These are phyloP conservation scores for Erynnis tages DNA, from an alignment of 2,888 invertebrate species.

Conservation along the genomic window DNA sequence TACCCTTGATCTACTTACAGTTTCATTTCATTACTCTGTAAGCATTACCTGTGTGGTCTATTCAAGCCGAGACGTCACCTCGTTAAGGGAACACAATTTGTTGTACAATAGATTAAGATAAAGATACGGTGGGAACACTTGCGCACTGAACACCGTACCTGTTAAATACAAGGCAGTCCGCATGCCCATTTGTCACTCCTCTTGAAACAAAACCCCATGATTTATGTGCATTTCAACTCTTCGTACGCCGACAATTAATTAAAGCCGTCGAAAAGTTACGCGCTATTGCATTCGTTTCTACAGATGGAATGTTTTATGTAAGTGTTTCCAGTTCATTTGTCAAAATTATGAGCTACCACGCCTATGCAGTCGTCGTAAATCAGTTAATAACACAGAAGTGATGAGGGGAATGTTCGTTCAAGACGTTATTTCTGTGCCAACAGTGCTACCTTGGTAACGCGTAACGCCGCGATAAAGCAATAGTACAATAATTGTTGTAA, in stretches of 20 bases:
- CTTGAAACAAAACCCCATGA: slow-evolving; percentile 16
- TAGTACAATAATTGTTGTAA: too few species aligned
- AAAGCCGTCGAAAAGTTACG: slow-evolving; percentile 26
- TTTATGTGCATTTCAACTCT: slow-evolving; percentile 2
- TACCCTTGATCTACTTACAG: too few species aligned
- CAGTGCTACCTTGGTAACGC: too few species aligned
- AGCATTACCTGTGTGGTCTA: neutral
- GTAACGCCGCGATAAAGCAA: too few species aligned
- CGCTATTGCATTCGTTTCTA: slow-evolving; percentile 21
- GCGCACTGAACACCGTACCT: neutral
- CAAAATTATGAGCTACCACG: slow-evolving; percentile 59
- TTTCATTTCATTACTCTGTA: too few species aligned
- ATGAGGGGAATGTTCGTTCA: too few species aligned
- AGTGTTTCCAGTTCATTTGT: slow-evolving; percentile 49
- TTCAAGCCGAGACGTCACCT: neutral
- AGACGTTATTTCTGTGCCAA: too few species aligned
- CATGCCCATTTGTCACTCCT: slow-evolving; percentile 10
- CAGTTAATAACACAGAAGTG: too few species aligned
- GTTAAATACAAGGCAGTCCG: neutral
- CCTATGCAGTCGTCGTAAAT: too few species aligned
- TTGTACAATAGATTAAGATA: slow-evolving; percentile 7
- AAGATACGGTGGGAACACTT: neutral
- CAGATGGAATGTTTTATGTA: neutral
- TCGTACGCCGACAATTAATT: slow-evolving; percentile 31
- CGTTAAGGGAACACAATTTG: neutral